Percentiles rank a stretch among this genome's conserved stretches.
Conservation (phyloP, 2,888 invertebrate genomes). For the Euzophera pinguis region DNA sequence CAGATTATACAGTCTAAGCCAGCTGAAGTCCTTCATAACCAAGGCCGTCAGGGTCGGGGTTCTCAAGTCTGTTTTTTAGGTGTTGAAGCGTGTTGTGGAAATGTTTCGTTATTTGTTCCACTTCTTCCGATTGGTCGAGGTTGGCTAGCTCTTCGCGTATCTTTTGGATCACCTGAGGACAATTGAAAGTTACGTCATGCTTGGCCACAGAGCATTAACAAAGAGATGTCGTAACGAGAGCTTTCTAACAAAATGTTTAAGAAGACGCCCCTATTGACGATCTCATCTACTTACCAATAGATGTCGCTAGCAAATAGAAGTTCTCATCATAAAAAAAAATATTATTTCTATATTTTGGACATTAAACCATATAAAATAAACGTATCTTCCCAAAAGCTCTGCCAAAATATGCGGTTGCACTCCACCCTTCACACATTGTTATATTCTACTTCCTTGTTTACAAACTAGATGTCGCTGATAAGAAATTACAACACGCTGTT, state of each 20-base stretch:
- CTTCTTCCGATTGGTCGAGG: slow-evolving; percentile 96
- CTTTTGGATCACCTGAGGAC: slow-evolving; percentile 89
- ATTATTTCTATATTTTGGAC: too few relatives aligned
- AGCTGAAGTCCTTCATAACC: slow-evolving; percentile 82
- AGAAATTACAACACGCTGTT: background rate
- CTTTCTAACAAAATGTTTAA: too few relatives aligned
- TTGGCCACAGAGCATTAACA: too few relatives aligned
- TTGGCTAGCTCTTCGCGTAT: slow-evolving; percentile 96
- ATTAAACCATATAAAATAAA: too few relatives aligned
- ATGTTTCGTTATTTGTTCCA: slow-evolving; percentile 97
- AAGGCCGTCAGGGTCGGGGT: slow-evolving; percentile 82
- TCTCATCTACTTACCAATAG: too few relatives aligned
- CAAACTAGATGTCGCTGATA: background rate
- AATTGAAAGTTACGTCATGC: too few relatives aligned
- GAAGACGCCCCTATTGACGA: too few relatives aligned
- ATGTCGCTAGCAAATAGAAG: too few relatives aligned
- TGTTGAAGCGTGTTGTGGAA: slow-evolving; percentile 94
- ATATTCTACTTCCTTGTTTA: background rate
- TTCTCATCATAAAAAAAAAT: too few relatives aligned
- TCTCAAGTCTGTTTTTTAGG: slow-evolving; percentile 83
- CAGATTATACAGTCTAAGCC: slow-evolving; percentile 25
- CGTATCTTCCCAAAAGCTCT: slow-evolving; percentile 95
- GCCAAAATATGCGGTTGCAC: slow-evolving; percentile 99
- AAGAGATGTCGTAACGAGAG: too few relatives aligned
- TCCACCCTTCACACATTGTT: slow-evolving; percentile 98